A percentile compares a stretch with the other conserved stretches of the same genome.
These are phyloP conservation scores for Laticauda laticaudata DNA, from an alignment of 2,113 vertebrate species.

Conservation along the genomic window DNA sequence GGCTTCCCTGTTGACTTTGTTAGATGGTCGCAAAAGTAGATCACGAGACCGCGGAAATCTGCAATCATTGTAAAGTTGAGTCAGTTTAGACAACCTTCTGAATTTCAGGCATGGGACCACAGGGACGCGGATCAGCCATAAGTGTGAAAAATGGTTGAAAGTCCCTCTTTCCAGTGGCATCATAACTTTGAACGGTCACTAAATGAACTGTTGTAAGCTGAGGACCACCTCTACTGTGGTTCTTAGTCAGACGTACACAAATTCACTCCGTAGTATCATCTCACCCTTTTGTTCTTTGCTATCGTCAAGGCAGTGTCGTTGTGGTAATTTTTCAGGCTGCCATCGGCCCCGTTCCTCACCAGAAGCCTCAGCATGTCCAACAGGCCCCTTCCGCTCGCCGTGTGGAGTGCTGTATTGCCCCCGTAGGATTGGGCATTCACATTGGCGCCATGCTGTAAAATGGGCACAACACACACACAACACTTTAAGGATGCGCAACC, in stretches of 20 bases:
- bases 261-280: not conserved
- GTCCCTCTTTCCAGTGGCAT: not conserved
- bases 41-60: no score
- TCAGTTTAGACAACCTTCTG: no score
- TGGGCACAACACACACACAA: not conserved
- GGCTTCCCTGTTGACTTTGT: not conserved
- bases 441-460: slow-evolving; percentile 77
- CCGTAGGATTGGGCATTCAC: slow-evolving; percentile 87
- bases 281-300: slow-evolving; percentile 83
- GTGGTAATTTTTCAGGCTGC: slow-evolving; percentile 88
- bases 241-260: not conserved
- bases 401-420: slow-evolving; percentile 85
- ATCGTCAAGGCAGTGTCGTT: slow-evolving; percentile 89
- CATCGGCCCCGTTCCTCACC: slow-evolving; percentile 83
- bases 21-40: not conserved
- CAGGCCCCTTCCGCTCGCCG: slow-evolving; percentile 83
- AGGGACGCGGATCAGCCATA: no score
- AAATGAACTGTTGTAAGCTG: not conserved
- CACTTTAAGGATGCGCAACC: not conserved
- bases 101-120: no score
- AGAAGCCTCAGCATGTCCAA: slow-evolving; percentile 78
- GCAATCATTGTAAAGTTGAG: no score
- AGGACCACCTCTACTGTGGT: not conserved
- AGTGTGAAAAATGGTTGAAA: not conserved
- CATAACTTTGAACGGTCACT: not conserved